Conservation (phyloP, 1,140 invertebrate genomes). For the Zaprionus taronus region DNA sequence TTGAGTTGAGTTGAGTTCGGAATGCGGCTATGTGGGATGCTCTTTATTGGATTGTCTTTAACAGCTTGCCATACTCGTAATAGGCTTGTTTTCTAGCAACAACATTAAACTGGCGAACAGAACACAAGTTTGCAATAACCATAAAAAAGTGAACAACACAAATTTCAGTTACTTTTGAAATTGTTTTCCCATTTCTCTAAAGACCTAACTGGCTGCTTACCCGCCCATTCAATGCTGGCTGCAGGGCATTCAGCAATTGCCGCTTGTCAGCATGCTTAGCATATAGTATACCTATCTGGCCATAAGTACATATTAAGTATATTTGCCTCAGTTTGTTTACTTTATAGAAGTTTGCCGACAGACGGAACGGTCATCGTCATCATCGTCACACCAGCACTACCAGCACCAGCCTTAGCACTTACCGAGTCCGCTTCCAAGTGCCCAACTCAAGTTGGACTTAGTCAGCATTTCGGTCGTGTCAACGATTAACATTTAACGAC, state of each 20-base stretch:
- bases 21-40: conserved; percentile 25
- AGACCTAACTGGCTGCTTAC: background rate
- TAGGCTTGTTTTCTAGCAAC: background rate
- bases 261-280: conserved; percentile 21
- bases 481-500: conserved; percentile 80
- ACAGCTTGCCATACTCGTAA: background rate
- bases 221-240: background rate
- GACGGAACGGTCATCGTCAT: conserved; percentile 6
- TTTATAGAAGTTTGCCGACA: conserved; percentile 52
- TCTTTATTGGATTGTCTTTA: conserved; percentile 15
- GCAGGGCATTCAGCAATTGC: conserved; percentile 13
- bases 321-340: conserved; percentile 42
- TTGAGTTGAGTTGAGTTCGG: conserved; percentile 1
- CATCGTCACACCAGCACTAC: no score
- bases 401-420: conserved; percentile 1
- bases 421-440: conserved; percentile 24
- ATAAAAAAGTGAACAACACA: background rate
- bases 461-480: conserved; percentile 76
- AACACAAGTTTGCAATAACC: background rate
- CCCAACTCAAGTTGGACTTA: conserved; percentile 38
- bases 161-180: background rate
- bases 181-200: background rate
- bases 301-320: conserved; percentile 25
- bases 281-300: background rate
- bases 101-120: background rate